Percentiles rank a stretch among this genome's conserved stretches.
These are phyloP conservation scores for Caenorhabditis briggsae DNA, from an alignment of 1,140 invertebrate species.

Conservation along the genomic window DNA sequence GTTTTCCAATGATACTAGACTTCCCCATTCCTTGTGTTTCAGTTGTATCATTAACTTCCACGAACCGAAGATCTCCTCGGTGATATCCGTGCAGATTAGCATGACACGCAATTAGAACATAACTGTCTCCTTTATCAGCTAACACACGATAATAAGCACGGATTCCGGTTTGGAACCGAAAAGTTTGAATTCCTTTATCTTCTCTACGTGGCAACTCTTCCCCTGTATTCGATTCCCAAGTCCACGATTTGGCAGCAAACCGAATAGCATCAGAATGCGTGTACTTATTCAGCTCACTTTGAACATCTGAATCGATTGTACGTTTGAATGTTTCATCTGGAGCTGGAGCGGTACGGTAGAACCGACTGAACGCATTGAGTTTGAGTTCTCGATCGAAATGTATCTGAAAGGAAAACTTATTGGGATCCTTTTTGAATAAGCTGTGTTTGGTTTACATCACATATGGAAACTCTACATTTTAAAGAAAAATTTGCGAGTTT, in stretches of 20 bases:
- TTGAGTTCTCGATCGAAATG: neutral
- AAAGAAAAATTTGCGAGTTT: no score
- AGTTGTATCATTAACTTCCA: neutral
- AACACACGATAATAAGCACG: conserved; percentile 12
- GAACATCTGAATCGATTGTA: neutral
- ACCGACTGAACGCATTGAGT: neutral
- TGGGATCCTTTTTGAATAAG: no score
- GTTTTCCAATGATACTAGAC: neutral
- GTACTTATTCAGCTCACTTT: neutral
- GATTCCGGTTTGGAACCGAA: neutral
- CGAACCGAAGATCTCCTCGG: conserved; percentile 14
- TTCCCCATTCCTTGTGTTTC: neutral
- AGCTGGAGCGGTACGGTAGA: no score
- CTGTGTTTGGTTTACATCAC: no score
- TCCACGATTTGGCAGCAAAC: neutral
- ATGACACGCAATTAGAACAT: conserved; percentile 9
- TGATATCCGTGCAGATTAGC: conserved; percentile 6
- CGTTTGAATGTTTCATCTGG: neutral
- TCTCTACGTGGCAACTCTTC: neutral
- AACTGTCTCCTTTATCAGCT: neutral
- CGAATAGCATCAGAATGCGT: neutral
- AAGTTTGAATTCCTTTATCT: neutral
- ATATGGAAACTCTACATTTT: no score
- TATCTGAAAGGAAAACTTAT: no score
- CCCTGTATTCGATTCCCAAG: neutral